Percentiles rank a stretch among this genome's conserved stretches.
These are phyloP conservation scores for Erythrolamprus reginae DNA, from an alignment of 2,113 vertebrate species.

Conservation along the genomic window DNA sequence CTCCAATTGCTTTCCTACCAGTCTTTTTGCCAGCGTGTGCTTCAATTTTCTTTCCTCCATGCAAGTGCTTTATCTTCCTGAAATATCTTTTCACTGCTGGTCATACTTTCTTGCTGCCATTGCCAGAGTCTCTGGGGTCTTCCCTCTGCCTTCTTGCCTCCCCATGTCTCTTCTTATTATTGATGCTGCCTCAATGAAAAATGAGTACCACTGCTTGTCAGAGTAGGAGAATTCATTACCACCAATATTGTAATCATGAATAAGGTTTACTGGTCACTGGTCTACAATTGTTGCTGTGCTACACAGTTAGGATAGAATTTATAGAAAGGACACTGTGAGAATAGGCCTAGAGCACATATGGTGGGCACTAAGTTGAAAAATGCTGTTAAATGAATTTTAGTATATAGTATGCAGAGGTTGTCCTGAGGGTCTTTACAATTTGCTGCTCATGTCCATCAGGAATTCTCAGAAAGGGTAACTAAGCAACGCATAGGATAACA, in stretches of 20 bases:
- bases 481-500: not conserved
- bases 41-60: not conserved
- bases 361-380: not conserved
- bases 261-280: not conserved
- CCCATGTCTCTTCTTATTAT: not conserved
- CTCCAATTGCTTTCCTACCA: not conserved
- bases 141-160: not conserved
- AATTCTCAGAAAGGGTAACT: not conserved
- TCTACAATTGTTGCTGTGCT: not conserved
- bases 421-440: not conserved
- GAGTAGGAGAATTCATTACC: not conserved
- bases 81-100: not conserved
- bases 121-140: not conserved
- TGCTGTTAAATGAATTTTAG: too few species aligned
- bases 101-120: not conserved
- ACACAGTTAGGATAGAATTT: not conserved
- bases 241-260: not conserved
- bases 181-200: not conserved
- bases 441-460: not conserved
- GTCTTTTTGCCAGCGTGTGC: not conserved
- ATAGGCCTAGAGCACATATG: not conserved
- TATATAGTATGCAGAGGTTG: conserved; percentile 4
- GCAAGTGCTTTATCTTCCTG: not conserved
- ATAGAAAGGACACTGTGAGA: not conserved
- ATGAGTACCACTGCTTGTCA: not conserved